Percentiles rank a stretch among this genome's conserved stretches.
phyloP scores from a whole-genome alignment of 1,140 invertebrate species.

The Yoshiicerus persimilis region DNA sequence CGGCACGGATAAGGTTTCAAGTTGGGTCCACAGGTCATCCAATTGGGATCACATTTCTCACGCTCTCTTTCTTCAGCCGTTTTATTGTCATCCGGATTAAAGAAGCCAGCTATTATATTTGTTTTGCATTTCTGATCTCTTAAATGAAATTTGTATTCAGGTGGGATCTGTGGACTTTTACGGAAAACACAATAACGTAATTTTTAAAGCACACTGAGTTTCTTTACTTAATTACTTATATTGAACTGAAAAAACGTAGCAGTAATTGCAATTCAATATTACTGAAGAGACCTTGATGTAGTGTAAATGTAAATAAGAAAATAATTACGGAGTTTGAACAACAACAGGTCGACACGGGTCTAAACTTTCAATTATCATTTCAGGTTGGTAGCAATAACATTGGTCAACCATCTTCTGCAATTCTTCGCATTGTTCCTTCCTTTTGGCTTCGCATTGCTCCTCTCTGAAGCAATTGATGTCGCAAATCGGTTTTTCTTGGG shows the following conservation, averaged over 20 bases:
- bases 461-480: slow-evolving; percentile 1
- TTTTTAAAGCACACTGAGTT: no score
- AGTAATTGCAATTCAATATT: not conserved
- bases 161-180: not conserved
- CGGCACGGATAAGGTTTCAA: slow-evolving; percentile 32
- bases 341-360: slow-evolving; percentile 14
- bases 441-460: slow-evolving; percentile 22
- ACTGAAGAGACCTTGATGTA: not conserved
- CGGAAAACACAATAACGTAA: not conserved
- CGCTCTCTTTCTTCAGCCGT: not conserved
- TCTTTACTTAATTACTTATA: no score
- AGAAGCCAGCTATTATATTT: slow-evolving; percentile 30
- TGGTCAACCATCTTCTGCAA: not conserved
- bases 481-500: slow-evolving; percentile 26
- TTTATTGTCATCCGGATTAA: slow-evolving; percentile 41
- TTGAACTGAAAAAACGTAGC: no score
- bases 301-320: not conserved
- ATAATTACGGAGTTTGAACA: slow-evolving; percentile 24
- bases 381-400: not conserved
- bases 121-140: slow-evolving; percentile 11
- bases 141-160: not conserved
- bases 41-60: slow-evolving; percentile 27
- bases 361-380: slow-evolving; percentile 12
- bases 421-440: slow-evolving; percentile 5
- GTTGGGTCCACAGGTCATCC: slow-evolving; percentile 22